Base-by-base conservation (phyloP, 2,113 vertebrate species). In the Sinocyclocheilus anshuiensis region DNA sequence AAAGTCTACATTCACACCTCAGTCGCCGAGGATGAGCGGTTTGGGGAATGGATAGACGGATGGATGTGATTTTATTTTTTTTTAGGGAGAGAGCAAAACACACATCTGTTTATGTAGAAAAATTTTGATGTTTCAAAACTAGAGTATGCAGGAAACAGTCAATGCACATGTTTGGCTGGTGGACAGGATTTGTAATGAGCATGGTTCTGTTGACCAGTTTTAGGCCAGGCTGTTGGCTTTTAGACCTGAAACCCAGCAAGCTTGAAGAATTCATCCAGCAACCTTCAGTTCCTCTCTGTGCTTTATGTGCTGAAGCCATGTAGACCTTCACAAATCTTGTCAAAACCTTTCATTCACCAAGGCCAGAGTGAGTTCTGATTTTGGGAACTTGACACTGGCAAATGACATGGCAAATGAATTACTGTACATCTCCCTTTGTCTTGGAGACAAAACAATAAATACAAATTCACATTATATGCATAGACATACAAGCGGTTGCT, bases 301-400 rank as follows among this genome's bases (percentile, higher is more conserved):
- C 61, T 65, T 65, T 65, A 11, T 5, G 63, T 29, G 63, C 59
- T 12, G n/a, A 10, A 24, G 10, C n/a, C n/a, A 26, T 65, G 61
- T 26, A 53, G 24, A 65, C 24, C 92, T 88, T 87, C 94, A 93
- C 94, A 93, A 91, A 3, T 90, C 95, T 96, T 97, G 96, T 26
- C 61, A 26, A 97, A 96, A 98, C 81, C 84, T 53, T 93, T 85
- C 24, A 80, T 55, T 84, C 86, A 90, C 83, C 86, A 95, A 93
- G 95, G 95, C 95, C 92, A 94, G 95, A 96, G 88, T 53, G 13
- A 76, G 94, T 95, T 94, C 26, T 84, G 93, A 90, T 95, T 94
- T 94, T 94, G 95, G 94, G 94, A 95, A 94, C 95, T 89, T 95
- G 93, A 94, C 94, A 95, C 94, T 98, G 97, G 97, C 97, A 95